A percentile compares a stretch with the other conserved stretches of the same genome.
phyloP scores from a whole-genome alignment of 2,888 invertebrate genomes.

The Chrysina gloriosa region DNA sequence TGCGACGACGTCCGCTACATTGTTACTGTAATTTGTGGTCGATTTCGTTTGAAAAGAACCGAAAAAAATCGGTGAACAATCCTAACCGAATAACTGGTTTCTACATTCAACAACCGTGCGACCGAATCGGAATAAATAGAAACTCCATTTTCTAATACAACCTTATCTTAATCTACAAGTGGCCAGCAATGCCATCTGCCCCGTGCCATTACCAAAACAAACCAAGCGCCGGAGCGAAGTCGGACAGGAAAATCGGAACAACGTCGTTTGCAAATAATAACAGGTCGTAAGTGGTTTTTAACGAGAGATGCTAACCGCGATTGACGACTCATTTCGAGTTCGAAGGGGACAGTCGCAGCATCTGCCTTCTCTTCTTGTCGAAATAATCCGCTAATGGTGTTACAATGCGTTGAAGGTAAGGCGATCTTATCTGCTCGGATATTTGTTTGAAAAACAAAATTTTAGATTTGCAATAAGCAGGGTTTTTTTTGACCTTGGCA shows the following conservation, averaged over 20 bases:
- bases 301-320: conserved; percentile 47
- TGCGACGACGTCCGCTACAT: neutral
- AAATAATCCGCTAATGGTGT: conserved; percentile 29
- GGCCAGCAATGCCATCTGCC: conserved; percentile 34
- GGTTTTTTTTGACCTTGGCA: too few relatives aligned
- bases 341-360: conserved; percentile 42
- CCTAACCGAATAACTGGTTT: conserved; percentile 18
- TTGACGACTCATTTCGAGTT: conserved; percentile 45
- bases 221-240: conserved; percentile 27
- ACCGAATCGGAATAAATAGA: conserved; percentile 18
- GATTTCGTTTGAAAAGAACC: conserved; percentile 1
- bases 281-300: conserved; percentile 47
- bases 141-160: conserved; percentile 23
- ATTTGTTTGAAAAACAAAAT: conserved; percentile 25
- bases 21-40: conserved; percentile 20
- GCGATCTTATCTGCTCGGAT: conserved; percentile 46
- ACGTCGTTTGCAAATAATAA: conserved; percentile 48
- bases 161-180: conserved; percentile 30
- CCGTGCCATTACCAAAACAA: conserved; percentile 35
- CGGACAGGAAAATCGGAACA: conserved; percentile 1
- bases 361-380: neutral
- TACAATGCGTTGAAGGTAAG: conserved; percentile 39
- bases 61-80: neutral
- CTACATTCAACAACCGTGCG: conserved; percentile 23
- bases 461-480: too few relatives aligned